Conservation (phyloP, 2,888 invertebrate genomes). For the Nephrotoma flavescens region DNA sequence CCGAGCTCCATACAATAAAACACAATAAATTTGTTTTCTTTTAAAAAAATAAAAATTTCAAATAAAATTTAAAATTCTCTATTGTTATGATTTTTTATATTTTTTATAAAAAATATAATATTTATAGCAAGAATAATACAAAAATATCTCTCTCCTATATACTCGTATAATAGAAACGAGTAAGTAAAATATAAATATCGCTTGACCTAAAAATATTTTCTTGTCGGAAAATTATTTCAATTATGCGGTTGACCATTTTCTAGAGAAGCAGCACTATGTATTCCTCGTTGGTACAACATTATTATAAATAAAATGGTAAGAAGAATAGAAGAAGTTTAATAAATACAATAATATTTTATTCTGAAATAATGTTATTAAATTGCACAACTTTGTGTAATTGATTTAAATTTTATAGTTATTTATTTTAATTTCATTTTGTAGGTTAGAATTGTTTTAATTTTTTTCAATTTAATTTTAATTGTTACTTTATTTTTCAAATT, state of each 20-base stretch:
- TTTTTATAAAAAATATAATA: background rate
- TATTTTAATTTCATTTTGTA: background rate
- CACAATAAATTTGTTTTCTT: background rate
- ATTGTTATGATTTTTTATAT: background rate
- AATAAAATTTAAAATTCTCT: background rate
- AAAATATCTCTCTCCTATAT: background rate
- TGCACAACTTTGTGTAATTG: background rate
- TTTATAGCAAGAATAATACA: background rate
- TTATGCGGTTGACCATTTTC: background rate
- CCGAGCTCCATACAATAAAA: background rate
- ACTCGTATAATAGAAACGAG: too few relatives aligned
- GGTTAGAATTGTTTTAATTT: background rate
- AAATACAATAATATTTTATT: background rate
- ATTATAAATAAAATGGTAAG: background rate
- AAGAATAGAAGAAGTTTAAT: background rate
- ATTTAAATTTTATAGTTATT: background rate
- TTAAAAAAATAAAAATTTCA: background rate
- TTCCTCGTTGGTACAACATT: background rate
- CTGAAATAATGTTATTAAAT: background rate
- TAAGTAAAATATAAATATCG: background rate
- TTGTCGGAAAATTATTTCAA: background rate
- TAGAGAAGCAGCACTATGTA: background rate
- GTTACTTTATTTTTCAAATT: background rate
- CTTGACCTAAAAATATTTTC: background rate
- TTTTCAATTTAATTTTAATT: background rate